Evolutionary conservation across 1,140 invertebrate genomes (phyloP).

Genomic region (Leptinotarsa undecemlineata): DNA sequence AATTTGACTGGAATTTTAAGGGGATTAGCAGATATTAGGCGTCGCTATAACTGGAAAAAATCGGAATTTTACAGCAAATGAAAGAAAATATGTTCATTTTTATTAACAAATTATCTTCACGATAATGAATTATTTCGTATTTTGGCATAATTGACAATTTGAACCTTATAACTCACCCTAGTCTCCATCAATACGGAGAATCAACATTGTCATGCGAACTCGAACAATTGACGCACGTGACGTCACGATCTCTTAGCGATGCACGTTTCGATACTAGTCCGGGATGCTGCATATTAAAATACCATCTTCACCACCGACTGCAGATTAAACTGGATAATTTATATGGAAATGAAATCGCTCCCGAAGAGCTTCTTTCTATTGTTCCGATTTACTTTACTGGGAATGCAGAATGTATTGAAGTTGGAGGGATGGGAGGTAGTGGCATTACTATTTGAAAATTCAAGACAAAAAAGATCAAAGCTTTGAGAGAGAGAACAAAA

Average conservation of each 20-base stretch:
- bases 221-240: constrained; percentile 29
- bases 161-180: no score
- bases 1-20: not conserved
- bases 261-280: constrained; percentile 26
- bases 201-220: not conserved
- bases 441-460: no score
- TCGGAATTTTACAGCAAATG: no score
- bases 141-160: not conserved
- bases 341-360: constrained; percentile 6
- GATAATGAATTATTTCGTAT: not conserved
- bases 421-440: no score
- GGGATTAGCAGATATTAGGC: no score
- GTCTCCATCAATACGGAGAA: not conserved
- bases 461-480: no score
- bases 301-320: not conserved
- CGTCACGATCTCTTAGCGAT: constrained; percentile 29
- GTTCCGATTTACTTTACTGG: not conserved
- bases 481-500: no score
- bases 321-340: constrained; percentile 10
- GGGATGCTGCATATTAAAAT: constrained; percentile 28
- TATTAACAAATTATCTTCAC: no score
- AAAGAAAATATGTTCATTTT: no score
- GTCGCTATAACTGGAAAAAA: no score
- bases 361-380: not conserved
- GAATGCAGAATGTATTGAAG: no score